Evolutionary conservation across 2,888 invertebrate species (phyloP), one percentile per base, ranked within the genome.

Genomic region (Cosmorhoe ocellata): DNA sequence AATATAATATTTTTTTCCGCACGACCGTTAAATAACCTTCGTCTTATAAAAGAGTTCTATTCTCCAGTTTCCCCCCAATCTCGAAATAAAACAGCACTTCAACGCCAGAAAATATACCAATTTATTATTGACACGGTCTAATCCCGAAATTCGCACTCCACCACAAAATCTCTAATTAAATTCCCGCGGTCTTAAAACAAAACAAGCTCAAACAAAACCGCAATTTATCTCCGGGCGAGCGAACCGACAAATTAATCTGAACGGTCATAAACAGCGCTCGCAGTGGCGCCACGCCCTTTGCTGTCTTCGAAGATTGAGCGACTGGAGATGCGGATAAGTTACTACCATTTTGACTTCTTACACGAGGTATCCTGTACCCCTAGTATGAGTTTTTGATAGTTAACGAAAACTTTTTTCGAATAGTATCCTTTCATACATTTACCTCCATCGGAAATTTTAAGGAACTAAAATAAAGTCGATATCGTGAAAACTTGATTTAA

Each of bases 171-270:
- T 62, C 67, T 72, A 72, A 72, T 72, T 72, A 70, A 72, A 72
- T 71, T 68, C 54, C 45, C 53, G 55, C 56, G 43, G 59, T 63
- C 56, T 64, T 55, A 63, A 68, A 69, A 67, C 63, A 63, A 63
- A 59, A 56, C 61, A 52, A 57, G 52, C 61, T 64, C 61, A 55
- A 65, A 61, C 56, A 46, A 58, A 63, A 57, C 73, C 74, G 60
- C 70, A 72, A 69, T 74, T 74, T 69, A 69, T 74, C 57, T 63
- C 50, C 64, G 54, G 67, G 52, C 64, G 69, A 71, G 56, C 64
- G 72, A 61, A 61, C 68, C 63, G 61, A 59, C 64, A 71, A 67
- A 76, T 76, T 75, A 75, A 76, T 76, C 74, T 64, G 64, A 58
- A 55, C 48, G 56, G 64, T 61, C 63, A 66, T 68, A 70, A 74